Conservation (phyloP, 2,888 invertebrate genomes). For the Iselma pallidipennis region DNA sequence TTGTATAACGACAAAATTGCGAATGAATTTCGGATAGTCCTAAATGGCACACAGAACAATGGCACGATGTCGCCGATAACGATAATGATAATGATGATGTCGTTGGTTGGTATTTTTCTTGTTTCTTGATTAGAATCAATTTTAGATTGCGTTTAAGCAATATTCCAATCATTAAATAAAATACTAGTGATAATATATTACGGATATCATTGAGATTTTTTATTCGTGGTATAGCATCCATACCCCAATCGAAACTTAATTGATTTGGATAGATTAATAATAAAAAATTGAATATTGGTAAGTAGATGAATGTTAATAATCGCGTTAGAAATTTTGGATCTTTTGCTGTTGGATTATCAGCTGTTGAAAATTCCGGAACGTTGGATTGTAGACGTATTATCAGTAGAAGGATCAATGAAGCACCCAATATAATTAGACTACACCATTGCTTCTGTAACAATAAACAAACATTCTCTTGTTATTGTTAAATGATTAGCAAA, state of each 20-base stretch:
- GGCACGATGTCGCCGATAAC: conserved; percentile 33
- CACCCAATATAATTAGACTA: conserved; percentile 69
- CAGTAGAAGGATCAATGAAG: conserved; percentile 70
- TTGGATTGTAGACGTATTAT: conserved; percentile 79
- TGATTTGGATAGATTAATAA: conserved; percentile 84
- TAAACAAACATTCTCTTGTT: conserved; percentile 10
- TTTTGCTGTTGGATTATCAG: conserved; percentile 96
- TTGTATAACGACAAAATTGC: conserved; percentile 68
- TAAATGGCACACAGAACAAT: conserved; percentile 72
- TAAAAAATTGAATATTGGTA: conserved; percentile 89
- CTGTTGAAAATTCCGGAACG: conserved; percentile 83
- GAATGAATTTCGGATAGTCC: conserved; percentile 70
- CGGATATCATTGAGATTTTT: conserved; percentile 76
- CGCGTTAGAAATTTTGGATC: conserved; percentile 79
- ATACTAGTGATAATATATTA: conserved; percentile 73
- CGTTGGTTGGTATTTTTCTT: conserved; percentile 8
- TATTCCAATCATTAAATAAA: conserved; percentile 63
- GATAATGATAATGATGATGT: conserved; percentile 17
- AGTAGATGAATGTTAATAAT: conserved; percentile 86
- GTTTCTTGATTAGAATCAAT: background rate
- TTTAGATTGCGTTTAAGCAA: conserved; percentile 33
- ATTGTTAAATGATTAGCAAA: background rate
- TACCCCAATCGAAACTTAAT: conserved; percentile 98
- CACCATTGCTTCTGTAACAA: conserved; percentile 71
- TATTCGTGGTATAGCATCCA: conserved; percentile 93